Evolutionary conservation across 2,113 vertebrate species (phyloP).

Genomic region (Barnardius zonarius): DNA sequence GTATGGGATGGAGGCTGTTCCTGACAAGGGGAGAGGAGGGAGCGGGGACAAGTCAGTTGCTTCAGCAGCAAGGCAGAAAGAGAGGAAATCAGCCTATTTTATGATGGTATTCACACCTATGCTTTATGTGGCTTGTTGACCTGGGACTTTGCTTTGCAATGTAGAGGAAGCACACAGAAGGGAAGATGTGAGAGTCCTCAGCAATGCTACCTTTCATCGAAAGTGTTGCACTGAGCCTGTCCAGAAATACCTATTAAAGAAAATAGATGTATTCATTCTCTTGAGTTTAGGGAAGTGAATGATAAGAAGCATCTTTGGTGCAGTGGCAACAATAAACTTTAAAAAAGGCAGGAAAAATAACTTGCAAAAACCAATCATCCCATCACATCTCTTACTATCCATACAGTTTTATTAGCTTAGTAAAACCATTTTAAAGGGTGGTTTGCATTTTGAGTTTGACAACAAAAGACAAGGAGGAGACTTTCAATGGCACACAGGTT

Average conservation of each 20-base stretch:
- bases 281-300: background rate
- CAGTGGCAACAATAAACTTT: background rate
- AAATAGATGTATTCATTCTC: background rate
- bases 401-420: background rate
- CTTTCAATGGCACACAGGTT: background rate
- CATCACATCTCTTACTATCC: background rate
- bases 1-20: background rate
- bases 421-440: background rate
- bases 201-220: background rate
- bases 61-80: background rate
- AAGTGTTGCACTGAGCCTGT: background rate
- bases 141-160: background rate
- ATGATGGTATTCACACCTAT: background rate
- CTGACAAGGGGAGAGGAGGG: fast-evolving
- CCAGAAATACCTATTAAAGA: background rate
- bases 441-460: background rate
- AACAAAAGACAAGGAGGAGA: background rate
- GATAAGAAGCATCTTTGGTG: background rate
- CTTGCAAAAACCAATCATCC: background rate
- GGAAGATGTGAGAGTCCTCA: background rate
- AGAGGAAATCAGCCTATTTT: background rate
- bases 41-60: background rate
- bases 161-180: background rate
- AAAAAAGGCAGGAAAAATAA: background rate
- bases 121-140: background rate